Conservation (phyloP, 2,113 vertebrate genomes). For the Catagonus wagneri region DNA sequence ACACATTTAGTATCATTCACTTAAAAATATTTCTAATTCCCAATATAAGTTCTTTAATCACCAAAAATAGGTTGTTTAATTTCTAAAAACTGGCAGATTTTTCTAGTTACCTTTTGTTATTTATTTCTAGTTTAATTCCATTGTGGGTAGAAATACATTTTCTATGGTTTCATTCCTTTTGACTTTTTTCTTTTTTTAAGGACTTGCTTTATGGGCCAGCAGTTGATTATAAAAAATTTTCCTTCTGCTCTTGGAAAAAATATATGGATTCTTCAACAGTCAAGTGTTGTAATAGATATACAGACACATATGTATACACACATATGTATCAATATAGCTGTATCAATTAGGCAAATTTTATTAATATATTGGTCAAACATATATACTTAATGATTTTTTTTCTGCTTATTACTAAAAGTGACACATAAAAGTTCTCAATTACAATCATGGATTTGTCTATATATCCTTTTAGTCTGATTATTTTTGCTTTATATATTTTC, state of each 20-base stretch:
- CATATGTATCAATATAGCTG: not conserved
- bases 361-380: not conserved
- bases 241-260: not conserved
- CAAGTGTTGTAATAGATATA: not conserved
- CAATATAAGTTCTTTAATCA: not conserved
- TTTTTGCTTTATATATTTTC: not conserved
- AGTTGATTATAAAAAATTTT: not conserved
- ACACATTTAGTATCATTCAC: not conserved
- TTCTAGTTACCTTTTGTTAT: not conserved
- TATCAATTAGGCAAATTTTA: not conserved
- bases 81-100: not conserved
- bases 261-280: not conserved
- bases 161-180: not conserved
- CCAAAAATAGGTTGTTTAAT: not conserved
- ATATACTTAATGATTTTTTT: not conserved
- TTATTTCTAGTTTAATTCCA: not conserved
- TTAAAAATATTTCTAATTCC: not conserved
- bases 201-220: not conserved
- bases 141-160: not conserved
- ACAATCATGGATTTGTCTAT: not conserved
- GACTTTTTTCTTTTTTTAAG: conserved; percentile 1
- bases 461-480: not conserved
- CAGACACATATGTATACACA: not conserved
- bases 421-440: not conserved
- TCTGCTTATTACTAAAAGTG: not conserved